Evolutionary conservation across 2,113 vertebrate species (phyloP).

Genomic region (Anolis carolinensis): DNA sequence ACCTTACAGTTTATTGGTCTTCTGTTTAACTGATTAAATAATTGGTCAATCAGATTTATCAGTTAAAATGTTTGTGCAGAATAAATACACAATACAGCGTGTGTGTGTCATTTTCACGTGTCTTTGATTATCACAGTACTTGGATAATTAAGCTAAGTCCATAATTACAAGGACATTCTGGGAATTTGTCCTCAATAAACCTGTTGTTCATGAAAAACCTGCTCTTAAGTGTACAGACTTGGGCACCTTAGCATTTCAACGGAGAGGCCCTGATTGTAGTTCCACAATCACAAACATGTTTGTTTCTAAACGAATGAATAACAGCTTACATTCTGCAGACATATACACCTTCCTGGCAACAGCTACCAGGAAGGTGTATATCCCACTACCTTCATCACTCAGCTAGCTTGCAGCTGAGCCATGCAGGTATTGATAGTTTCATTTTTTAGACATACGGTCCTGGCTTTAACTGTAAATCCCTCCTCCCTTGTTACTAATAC

Average conservation of each 20-base stretch:
- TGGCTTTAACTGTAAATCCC: not conserved
- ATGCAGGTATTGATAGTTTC: not conserved
- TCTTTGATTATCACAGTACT: slow-evolving; percentile 31
- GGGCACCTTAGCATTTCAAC: not conserved
- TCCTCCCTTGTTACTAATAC: not conserved
- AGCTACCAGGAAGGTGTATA: too few species aligned
- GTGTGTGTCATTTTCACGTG: not conserved
- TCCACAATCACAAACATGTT: not conserved
- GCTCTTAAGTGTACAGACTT: slow-evolving; percentile 6
- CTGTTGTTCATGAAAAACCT: slow-evolving; percentile 36
- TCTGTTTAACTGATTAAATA: not conserved
- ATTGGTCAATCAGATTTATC: not conserved
- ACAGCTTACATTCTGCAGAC: not conserved
- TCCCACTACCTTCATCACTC: not conserved
- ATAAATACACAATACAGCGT: not conserved
- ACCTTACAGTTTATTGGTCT: not conserved
- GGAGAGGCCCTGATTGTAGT: not conserved
- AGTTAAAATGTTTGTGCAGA: not conserved
- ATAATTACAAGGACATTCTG: slow-evolving; percentile 49
- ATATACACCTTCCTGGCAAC: not conserved
- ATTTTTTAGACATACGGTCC: not conserved
- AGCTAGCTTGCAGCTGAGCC: not conserved
- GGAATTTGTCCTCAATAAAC: slow-evolving; percentile 43
- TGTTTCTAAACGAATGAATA: not conserved
- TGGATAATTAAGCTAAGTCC: slow-evolving; percentile 50